phyloP scores from a whole-genome alignment of 2,797 vertebrate species.

The Squalus acanthias region DNA sequence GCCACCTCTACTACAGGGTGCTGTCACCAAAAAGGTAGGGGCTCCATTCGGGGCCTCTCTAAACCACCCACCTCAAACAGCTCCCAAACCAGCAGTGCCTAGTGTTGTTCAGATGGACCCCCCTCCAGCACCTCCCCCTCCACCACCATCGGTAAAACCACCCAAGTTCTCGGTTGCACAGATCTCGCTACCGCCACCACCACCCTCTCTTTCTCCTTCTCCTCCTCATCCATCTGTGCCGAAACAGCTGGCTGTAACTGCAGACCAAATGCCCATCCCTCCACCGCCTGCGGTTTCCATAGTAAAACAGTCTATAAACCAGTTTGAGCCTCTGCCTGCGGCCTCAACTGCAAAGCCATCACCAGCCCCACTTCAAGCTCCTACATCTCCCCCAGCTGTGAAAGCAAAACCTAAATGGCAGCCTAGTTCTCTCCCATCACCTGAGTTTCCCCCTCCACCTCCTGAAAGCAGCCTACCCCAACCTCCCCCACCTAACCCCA shows the following conservation, averaged over 20 bases:
- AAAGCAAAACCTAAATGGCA: conserved; percentile 94
- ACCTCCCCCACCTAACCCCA: conserved; percentile 55
- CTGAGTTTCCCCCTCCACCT: conserved; percentile 85
- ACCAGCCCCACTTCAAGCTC: conserved; percentile 57
- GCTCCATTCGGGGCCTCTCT: conserved; percentile 39
- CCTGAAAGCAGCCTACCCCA: conserved; percentile 71
- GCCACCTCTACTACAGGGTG: conserved; percentile 51
- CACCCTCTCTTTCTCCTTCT: conserved; percentile 51
- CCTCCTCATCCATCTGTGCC: conserved; percentile 72
- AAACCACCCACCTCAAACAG: conserved; percentile 52
- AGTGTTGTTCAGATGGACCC: conserved; percentile 46
- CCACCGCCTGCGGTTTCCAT: conserved; percentile 55
- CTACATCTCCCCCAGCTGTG: conserved; percentile 82
- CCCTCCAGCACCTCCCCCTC: conserved; percentile 55
- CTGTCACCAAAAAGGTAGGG: conserved; percentile 39
- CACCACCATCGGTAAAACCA: conserved; percentile 70
- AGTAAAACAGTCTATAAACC: conserved; percentile 81
- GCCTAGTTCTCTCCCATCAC: conserved; percentile 62
- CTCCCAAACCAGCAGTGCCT: conserved; percentile 55
- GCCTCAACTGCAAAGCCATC: conserved; percentile 43
- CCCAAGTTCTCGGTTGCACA: conserved; percentile 65
- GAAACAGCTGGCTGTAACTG: conserved; percentile 79
- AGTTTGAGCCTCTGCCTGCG: conserved; percentile 59
- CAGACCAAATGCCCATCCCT: conserved; percentile 55
- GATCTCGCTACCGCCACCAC: conserved; percentile 46